A percentile compares a stretch with the other conserved stretches of the same genome.
Evolutionary conservation across 2,888 invertebrate species (phyloP).

Genomic region (Rutpela maculata): DNA sequence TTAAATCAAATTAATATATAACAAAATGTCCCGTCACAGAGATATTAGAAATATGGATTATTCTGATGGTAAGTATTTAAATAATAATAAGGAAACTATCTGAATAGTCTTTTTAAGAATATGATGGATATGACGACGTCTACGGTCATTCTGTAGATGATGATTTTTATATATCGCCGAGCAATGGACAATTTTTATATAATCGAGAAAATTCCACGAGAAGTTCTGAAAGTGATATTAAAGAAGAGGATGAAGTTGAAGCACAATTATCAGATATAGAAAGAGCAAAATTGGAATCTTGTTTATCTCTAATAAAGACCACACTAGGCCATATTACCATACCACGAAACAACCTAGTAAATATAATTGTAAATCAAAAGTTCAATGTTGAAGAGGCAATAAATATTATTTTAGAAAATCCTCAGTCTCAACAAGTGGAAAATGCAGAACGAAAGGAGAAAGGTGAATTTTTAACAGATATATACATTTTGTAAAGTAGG

Average conservation of each 20-base stretch:
- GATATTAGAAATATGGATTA: constrained; percentile 90
- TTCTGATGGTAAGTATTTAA: constrained; percentile 80
- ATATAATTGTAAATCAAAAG: constrained; percentile 82
- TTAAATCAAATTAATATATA: constrained; percentile 17
- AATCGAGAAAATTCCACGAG: constrained; percentile 83
- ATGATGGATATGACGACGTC: constrained; percentile 91
- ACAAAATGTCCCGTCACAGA: constrained; percentile 88
- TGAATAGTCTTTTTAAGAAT: constrained; percentile 78
- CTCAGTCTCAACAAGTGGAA: constrained; percentile 49
- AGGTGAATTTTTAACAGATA: constrained; percentile 67
- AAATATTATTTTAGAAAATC: constrained; percentile 78
- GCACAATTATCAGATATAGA: constrained; percentile 78
- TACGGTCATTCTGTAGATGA: constrained; percentile 97
- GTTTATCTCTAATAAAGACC: constrained; percentile 88
- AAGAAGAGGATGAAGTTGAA: constrained; percentile 80
- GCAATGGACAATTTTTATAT: constrained; percentile 89
- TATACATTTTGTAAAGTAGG: neutral
- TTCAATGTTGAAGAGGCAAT: constrained; percentile 85
- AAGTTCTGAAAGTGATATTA: constrained; percentile 82
- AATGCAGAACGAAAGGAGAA: constrained; percentile 62
- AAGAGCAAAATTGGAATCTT: constrained; percentile 86
- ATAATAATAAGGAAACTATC: neutral
- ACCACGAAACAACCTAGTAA: constrained; percentile 83
- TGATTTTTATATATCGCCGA: constrained; percentile 92
- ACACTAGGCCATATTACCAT: constrained; percentile 84